Base-by-base conservation (phyloP, 2,888 invertebrate genomes). In the Branchipolynoe longqiensis region DNA sequence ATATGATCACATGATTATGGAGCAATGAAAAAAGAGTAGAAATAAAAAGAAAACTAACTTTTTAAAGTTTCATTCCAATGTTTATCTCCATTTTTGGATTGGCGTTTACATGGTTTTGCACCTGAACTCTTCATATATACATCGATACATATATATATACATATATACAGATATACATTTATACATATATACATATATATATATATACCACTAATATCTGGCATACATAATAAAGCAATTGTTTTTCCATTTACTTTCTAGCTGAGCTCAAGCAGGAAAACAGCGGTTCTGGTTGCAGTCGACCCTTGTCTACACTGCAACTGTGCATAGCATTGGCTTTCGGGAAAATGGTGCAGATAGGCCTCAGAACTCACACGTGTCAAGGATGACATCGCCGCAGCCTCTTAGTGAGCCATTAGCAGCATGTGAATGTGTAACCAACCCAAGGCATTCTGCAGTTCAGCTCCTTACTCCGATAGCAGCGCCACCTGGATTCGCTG, bases 321-420 rank as follows among this genome's bases (percentile, higher is more conserved):
- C 33, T 69, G 12, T 69, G 69, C 36, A 22, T 69, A n/a, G n/a
- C n/a, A 38, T 38, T 69, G 69, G 38, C 6, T 38, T 69, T 69
- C 22, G 36, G 69, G 22, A 33, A 69, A 69, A 33, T 69, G 1
- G 22, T 69, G 33, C 18, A 38, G 38, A 14, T 69, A 18, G 69
- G 69, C 22, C 22, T n/a, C 33, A 69, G 69, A 69, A 69, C 69
- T 69, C 31, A 33, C 36, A 0, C 38, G 38, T 69, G 69, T 33
- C 69, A 69, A 69, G 69, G 69, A 69, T 69, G 69, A 69, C 69
- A 69, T 38, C 69, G 22, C 25, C 8, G 33, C 69, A 38, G 38
- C 69, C 69, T 69, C 69, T 18, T 69, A 69, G 69, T 25, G 33
- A 38, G 69, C 69, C 69, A 69, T 69, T 69, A 69, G 38, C 69